These are phyloP conservation scores for Ceratoteleas bidentatus DNA, from an alignment of 1,140 invertebrate species.

Conservation along the genomic window DNA sequence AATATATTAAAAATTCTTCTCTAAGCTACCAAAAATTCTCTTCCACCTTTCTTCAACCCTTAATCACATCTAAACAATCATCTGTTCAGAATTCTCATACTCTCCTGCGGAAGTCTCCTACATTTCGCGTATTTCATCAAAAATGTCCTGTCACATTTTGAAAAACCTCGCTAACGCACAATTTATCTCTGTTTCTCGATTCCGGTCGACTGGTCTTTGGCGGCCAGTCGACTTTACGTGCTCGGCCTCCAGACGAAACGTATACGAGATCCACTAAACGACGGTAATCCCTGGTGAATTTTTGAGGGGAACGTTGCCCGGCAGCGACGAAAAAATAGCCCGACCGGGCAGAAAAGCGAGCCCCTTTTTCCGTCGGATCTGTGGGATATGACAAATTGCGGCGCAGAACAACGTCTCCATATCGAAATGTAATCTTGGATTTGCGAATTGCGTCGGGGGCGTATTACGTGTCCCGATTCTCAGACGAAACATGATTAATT, in stretches of 20 bases:
- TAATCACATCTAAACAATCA: too few species aligned
- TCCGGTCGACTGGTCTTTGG: slow-evolving; percentile 46
- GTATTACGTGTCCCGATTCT: slow-evolving; percentile 26
- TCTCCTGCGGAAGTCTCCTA: too few species aligned
- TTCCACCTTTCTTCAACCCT: too few species aligned
- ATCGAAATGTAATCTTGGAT: slow-evolving; percentile 52
- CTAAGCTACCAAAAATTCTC: too few species aligned
- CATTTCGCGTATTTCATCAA: too few species aligned
- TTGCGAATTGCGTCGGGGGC: slow-evolving; percentile 33
- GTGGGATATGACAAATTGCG: slow-evolving; percentile 53
- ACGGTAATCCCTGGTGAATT: slow-evolving; percentile 64
- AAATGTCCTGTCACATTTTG: too few species aligned
- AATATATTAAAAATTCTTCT: too few species aligned
- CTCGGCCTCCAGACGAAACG: slow-evolving; percentile 50
- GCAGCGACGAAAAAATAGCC: slow-evolving; percentile 51
- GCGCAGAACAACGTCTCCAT: slow-evolving; percentile 28
- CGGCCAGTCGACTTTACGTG: slow-evolving; percentile 52
- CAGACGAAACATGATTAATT: slow-evolving; percentile 23
- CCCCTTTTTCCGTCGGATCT: slow-evolving; percentile 46
- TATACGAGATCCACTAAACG: slow-evolving; percentile 53
- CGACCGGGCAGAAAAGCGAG: slow-evolving; percentile 45
- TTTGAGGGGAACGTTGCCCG: slow-evolving; percentile 49
- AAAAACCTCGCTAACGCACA: too few species aligned
- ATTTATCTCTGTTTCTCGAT: slow-evolving; percentile 56
- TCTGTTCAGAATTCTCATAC: too few species aligned